Percentiles rank a stretch among this genome's conserved stretches.
These are phyloP conservation scores for Picathartes gymnocephalus DNA, from an alignment of 2,113 vertebrate species.

Conservation along the genomic window DNA sequence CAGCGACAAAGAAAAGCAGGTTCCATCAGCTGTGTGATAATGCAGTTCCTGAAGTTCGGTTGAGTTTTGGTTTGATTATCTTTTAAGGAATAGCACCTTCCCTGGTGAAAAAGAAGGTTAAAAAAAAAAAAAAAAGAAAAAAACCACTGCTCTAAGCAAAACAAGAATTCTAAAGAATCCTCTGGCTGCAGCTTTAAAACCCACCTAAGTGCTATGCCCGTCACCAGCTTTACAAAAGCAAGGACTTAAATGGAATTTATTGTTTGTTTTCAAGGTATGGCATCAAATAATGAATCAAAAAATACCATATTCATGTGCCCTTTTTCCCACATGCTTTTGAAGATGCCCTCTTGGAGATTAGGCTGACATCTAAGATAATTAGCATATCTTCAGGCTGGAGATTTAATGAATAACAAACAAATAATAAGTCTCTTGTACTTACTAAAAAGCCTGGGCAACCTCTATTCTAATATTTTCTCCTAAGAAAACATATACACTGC, in stretches of 20 bases:
- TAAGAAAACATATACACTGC: neutral
- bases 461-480: neutral
- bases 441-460: neutral
- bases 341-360: neutral
- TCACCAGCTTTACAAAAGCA: neutral
- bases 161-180: neutral
- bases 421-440: neutral
- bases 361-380: neutral
- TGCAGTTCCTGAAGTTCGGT: neutral
- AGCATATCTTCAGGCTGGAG: neutral
- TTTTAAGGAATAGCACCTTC: neutral
- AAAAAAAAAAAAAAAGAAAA: neutral
- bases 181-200: neutral
- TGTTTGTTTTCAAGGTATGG: neutral
- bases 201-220: neutral
- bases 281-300: neutral
- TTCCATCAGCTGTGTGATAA: neutral
- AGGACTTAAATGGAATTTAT: neutral
- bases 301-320: neutral
- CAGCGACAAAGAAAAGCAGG: neutral
- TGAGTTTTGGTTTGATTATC: neutral
- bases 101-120: neutral
- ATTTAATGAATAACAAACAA: slow-evolving; percentile 29
- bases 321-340: neutral
- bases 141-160: neutral